Percentiles rank a stretch among this genome's conserved stretches.
Evolutionary conservation across 1,140 invertebrate genomes (phyloP).

Genomic region (Hylaeus anthracinus): DNA sequence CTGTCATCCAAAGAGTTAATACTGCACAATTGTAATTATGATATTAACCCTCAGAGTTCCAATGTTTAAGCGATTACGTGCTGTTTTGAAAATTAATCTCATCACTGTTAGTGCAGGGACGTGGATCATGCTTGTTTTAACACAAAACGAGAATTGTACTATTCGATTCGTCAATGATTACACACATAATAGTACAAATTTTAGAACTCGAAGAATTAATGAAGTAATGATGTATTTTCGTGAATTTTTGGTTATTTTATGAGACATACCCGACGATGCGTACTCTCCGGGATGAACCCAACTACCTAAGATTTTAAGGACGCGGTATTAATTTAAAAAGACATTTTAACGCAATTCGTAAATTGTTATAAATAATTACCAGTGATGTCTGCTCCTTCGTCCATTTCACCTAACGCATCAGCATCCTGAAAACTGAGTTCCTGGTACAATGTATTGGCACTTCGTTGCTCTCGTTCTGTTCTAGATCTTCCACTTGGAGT

Average conservation of each 20-base stretch:
- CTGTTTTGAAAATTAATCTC: background rate
- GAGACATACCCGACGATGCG: conserved; percentile 95
- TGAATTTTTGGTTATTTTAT: conserved; percentile 22
- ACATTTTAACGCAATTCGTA: conserved; percentile 29
- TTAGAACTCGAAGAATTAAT: conserved; percentile 48
- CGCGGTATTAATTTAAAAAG: conserved; percentile 31
- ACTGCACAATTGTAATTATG: background rate
- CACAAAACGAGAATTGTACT: conserved; percentile 24
- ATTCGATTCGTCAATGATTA: conserved; percentile 16
- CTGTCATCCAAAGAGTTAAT: background rate
- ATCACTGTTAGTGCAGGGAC: conserved; percentile 4
- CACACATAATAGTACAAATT: background rate
- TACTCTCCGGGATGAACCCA: conserved; percentile 99
- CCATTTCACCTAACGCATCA: conserved; percentile 90
- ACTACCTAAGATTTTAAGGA: conserved; percentile 86
- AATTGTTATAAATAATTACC: conserved; percentile 81
- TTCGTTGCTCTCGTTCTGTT: conserved; percentile 93
- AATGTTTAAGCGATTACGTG: background rate
- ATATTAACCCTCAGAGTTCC: conserved; percentile 34
- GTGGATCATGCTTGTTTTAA: conserved; percentile 12
- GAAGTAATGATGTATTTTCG: conserved; percentile 2
- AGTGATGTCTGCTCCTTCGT: conserved; percentile 93
- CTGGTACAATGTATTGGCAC: conserved; percentile 95
- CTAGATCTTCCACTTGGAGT: conserved; percentile 85
- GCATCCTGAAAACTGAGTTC: conserved; percentile 94